Base-by-base conservation (phyloP, 2,797 vertebrate species). In the Setipinna tenuifilis region DNA sequence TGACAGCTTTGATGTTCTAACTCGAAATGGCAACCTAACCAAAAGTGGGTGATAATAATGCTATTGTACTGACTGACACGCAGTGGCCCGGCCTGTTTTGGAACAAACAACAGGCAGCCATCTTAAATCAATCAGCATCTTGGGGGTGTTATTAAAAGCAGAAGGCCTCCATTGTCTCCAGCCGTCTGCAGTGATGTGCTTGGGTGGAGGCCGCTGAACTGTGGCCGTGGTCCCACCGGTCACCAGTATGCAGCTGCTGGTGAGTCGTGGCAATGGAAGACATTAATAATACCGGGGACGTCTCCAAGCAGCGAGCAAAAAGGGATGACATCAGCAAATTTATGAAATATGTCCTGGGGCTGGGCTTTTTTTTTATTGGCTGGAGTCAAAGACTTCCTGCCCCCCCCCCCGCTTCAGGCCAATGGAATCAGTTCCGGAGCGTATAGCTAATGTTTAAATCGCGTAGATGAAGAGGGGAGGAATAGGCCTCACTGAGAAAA, bases 201-300 rank as follows among this genome's bases (percentile, higher is more conserved):
- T 28, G 83, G 85, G 68, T 48, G 57, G 31, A 82, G 62, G 83
- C 54, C 81, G 84, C 75, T 83, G 86, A 88, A 83, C 82, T 80
- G 14, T 16, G 65, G 75, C 61, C 35, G 83, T 57, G 84, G 57
- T 83, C 86, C 78, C 82, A 83, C 85, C n/a, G 65, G 82, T 86
- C 84, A 83, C 80, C 86, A 81, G 59, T 88, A 84, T 7, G 14
- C 50, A 54, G 50, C 50, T 54, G 85, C 83, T 85, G 87, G 59
- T 82, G 81, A 54, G 85, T 41, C 82, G 83, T 78, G 83, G 85
- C 86, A 87, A 83, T 59, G 61, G 87, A 90, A 89, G 89, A 83
- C 87, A 90, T 90, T 89, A 84, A 88, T 90, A 88, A 89, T 89
- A 84, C 83, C 87, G 86, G 31, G 54, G 84, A 87, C 81, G 41